These are phyloP conservation scores for Aporophyla lueneburgensis DNA, from an alignment of 2,888 invertebrate genomes.

Conservation along the genomic window DNA sequence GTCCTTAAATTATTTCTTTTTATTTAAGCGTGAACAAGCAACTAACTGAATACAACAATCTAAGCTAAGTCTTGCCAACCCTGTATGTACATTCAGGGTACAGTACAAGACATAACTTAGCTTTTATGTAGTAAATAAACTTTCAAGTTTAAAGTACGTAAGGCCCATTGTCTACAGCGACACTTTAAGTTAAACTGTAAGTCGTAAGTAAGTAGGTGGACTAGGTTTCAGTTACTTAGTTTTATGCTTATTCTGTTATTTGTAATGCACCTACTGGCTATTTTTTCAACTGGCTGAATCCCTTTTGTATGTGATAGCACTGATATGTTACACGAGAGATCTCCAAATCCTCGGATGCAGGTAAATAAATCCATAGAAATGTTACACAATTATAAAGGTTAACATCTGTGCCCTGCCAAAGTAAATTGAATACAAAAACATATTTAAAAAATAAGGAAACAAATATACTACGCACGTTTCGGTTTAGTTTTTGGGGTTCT, in stretches of 20 bases:
- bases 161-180: constrained; percentile 33
- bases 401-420: neutral
- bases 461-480: neutral
- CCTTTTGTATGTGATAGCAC: neutral
- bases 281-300: no score
- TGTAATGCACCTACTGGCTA: neutral
- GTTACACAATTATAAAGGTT: neutral
- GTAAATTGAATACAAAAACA: neutral
- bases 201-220: neutral
- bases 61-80: constrained; percentile 3
- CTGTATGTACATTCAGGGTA: neutral
- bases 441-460: neutral
- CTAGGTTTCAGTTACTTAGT: neutral
- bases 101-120: constrained; percentile 11
- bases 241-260: neutral
- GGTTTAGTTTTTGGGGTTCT: neutral
- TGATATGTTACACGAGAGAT: neutral
- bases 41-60: constrained; percentile 9
- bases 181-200: constrained; percentile 6
- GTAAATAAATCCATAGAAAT: neutral
- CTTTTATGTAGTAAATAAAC: constrained; percentile 20
- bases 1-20: neutral
- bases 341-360: neutral
- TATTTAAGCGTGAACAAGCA: neutral
- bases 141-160: constrained; percentile 36